phyloP scores from a whole-genome alignment of 2,888 invertebrate genomes.

The Cryptosula pallasiana region DNA sequence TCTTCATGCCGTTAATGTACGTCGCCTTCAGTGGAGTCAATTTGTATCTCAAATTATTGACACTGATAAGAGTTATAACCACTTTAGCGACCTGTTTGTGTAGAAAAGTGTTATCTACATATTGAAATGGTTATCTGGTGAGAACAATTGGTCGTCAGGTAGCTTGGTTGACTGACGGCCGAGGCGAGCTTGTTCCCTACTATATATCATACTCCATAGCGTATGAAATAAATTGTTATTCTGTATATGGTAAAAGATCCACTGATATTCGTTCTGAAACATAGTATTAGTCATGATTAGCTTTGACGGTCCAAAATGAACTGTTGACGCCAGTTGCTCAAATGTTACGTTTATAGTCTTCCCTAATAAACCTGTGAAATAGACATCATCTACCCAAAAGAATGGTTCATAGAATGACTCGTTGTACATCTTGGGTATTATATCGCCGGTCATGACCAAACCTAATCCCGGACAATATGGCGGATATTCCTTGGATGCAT shows the following conservation, averaged over 20 bases:
- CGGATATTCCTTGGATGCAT: constrained; percentile 49
- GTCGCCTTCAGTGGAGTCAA: too few relatives aligned
- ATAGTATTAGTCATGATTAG: background rate
- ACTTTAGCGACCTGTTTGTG: too few relatives aligned
- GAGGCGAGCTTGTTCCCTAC: background rate
- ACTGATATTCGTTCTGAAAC: constrained; percentile 8
- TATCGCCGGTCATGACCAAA: constrained; percentile 61
- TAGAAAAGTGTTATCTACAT: too few relatives aligned
- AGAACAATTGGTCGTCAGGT: too few relatives aligned
- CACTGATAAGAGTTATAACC: too few relatives aligned
- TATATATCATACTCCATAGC: background rate
- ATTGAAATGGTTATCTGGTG: too few relatives aligned
- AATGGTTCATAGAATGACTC: constrained; percentile 63
- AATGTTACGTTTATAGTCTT: constrained; percentile 26
- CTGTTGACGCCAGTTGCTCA: constrained; percentile 15
- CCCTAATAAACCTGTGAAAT: constrained; percentile 72
- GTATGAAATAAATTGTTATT: background rate
- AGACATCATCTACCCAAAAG: constrained; percentile 90
- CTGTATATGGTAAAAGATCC: constrained; percentile 17
- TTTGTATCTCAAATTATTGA: too few relatives aligned
- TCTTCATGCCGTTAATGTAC: too few relatives aligned
- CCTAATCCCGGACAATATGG: constrained; percentile 56
- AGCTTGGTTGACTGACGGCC: too few relatives aligned
- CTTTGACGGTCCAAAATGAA: constrained; percentile 1
- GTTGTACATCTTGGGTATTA: constrained; percentile 60